Conservation (phyloP, 2,113 vertebrate genomes). For the Eclectus roratus region DNA sequence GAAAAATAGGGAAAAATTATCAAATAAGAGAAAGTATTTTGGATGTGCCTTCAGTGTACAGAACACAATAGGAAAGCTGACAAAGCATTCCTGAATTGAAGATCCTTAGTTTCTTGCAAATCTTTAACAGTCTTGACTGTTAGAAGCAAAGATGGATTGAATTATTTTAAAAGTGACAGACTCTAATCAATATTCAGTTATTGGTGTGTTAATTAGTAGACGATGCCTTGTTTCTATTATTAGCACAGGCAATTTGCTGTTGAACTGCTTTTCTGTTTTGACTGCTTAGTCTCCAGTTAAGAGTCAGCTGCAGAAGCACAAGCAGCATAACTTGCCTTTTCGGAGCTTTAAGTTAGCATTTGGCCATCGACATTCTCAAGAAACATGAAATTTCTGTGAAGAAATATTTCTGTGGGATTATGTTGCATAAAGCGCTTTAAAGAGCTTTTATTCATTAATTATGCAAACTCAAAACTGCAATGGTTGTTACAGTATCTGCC, state of each 20-base stretch:
- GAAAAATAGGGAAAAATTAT: not conserved
- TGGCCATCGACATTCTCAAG: not conserved
- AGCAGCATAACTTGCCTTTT: not conserved
- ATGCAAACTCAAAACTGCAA: not conserved
- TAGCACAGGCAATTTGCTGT: conserved; percentile 36
- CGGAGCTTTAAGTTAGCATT: not conserved
- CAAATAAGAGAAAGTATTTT: conserved; percentile 12
- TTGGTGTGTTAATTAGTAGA: conserved; percentile 73
- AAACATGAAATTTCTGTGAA: not conserved
- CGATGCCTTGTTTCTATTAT: conserved; percentile 66
- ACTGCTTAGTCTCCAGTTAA: conserved; percentile 28
- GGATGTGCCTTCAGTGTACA: conserved; percentile 2
- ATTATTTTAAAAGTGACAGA: conserved; percentile 70
- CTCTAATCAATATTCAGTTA: conserved; percentile 76
- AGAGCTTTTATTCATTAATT: not conserved
- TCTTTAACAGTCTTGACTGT: conserved; percentile 12
- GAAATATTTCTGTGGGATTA: not conserved
- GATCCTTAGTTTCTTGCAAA: conserved; percentile 37
- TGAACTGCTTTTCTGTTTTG: conserved; percentile 57
- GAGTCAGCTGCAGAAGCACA: not conserved
- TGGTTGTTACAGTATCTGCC: not conserved
- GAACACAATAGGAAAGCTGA: conserved; percentile 41
- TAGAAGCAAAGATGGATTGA: conserved; percentile 22
- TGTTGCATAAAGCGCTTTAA: not conserved
- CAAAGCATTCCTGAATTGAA: conserved; percentile 43